Conservation (phyloP, 2,797 vertebrate genomes). For the Gambelia wislizenii region DNA sequence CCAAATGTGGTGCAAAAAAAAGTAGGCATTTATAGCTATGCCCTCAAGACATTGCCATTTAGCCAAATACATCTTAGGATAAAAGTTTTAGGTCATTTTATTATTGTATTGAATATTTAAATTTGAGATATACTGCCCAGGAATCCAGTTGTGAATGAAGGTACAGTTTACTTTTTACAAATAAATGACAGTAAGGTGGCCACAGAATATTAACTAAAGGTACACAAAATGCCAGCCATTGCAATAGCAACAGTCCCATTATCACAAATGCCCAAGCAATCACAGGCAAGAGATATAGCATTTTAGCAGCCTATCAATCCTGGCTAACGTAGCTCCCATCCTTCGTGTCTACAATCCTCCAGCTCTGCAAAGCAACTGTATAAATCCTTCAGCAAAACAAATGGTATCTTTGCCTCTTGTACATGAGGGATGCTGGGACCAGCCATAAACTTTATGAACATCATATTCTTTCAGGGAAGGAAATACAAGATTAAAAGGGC, state of each 20-base stretch:
- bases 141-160: neutral
- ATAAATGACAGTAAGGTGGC: neutral
- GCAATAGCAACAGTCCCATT: neutral
- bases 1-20: neutral
- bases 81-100: neutral
- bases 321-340: neutral
- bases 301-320: slow-evolving; percentile 39
- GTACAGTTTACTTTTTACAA: neutral
- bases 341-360: neutral
- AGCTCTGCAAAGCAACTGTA: slow-evolving; percentile 10
- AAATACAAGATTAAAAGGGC: slow-evolving; percentile 30
- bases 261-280: neutral
- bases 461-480: slow-evolving; percentile 47
- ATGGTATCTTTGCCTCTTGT: slow-evolving; percentile 32
- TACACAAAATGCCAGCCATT: neutral
- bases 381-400: slow-evolving; percentile 43
- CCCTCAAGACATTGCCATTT: fast-evolving
- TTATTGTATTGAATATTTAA: slow-evolving; percentile 8
- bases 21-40: neutral
- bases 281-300: neutral
- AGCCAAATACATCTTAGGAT: fast-evolving
- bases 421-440: slow-evolving; percentile 39
- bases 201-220: slow-evolving; percentile 3
- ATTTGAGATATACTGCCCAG: neutral
- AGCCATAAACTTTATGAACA: slow-evolving; percentile 44